These are phyloP conservation scores for Setophaga coronata DNA, from an alignment of 2,113 vertebrate species.

Conservation along the genomic window DNA sequence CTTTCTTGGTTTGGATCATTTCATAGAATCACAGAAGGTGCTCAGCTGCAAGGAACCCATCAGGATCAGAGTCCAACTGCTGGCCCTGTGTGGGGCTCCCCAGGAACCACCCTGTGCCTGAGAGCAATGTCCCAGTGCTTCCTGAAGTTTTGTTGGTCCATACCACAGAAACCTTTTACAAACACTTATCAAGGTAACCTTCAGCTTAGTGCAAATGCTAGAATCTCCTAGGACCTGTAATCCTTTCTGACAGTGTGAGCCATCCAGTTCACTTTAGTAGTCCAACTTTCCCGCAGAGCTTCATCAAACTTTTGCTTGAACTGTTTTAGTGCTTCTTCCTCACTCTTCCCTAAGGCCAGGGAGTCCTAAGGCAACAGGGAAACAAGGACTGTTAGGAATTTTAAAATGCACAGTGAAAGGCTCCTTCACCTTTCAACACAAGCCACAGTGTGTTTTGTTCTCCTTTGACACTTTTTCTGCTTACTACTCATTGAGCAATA, in stretches of 20 bases:
- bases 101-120: not conserved
- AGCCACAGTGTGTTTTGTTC: not conserved
- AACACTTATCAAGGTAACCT: conserved; percentile 58
- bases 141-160: not conserved
- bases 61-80: not conserved
- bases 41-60: not conserved
- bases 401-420: not conserved
- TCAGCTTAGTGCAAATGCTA: conserved; percentile 75
- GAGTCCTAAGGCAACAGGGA: conserved; percentile 81
- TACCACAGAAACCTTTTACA: conserved; percentile 49
- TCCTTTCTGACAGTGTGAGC: conserved; percentile 98
- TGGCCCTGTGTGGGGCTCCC: not conserved
- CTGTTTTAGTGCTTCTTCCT: conserved; percentile 96
- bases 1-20: not conserved
- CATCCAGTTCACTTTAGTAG: conserved; percentile 99
- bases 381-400: not conserved
- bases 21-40: not conserved
- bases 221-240: conserved; percentile 85
- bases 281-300: conserved; percentile 97
- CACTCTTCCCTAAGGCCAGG: conserved; percentile 93
- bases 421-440: not conserved
- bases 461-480: not conserved
- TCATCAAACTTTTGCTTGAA: conserved; percentile 99
- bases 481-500: not conserved
- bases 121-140: not conserved